These are phyloP conservation scores for Maniola hyperantus DNA, from an alignment of 2,888 invertebrate species.

Conservation along the genomic window DNA sequence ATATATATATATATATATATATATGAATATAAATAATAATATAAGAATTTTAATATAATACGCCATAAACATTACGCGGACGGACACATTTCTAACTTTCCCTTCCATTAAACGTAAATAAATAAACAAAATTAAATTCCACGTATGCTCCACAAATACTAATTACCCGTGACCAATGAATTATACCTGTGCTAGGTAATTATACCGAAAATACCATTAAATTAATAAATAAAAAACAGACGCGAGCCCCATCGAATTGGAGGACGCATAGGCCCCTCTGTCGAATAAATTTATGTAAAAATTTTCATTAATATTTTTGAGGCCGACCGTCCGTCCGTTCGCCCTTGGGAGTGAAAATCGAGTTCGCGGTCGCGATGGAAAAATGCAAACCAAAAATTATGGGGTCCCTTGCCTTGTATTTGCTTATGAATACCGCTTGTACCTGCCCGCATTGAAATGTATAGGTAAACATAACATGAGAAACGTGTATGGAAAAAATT, in stretches of 20 bases:
- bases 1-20: too few species aligned
- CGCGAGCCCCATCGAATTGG: constrained; percentile 69
- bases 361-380: constrained; percentile 82
- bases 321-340: constrained; percentile 77
- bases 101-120: background rate
- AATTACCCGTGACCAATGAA: constrained; percentile 74
- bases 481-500: constrained; percentile 54
- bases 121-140: constrained; percentile 40
- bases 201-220: constrained; percentile 82
- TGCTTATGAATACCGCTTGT: constrained; percentile 78
- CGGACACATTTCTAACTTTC: constrained; percentile 1
- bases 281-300: constrained; percentile 83
- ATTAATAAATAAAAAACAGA: constrained; percentile 82
- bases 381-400: constrained; percentile 83
- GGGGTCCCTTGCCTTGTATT: constrained; percentile 80
- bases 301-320: constrained; percentile 83
- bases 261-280: constrained; percentile 75
- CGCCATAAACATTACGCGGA: too few species aligned
- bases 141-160: constrained; percentile 66
- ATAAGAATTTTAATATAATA: too few species aligned
- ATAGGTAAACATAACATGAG: constrained; percentile 72
- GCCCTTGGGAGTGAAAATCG: constrained; percentile 81
- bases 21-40: too few species aligned
- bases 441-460: constrained; percentile 66
- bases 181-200: constrained; percentile 81